Percentiles rank a stretch among this genome's conserved stretches.
Evolutionary conservation across 1,140 invertebrate genomes (phyloP).

Genomic region (Drosophila gunungcola): DNA sequence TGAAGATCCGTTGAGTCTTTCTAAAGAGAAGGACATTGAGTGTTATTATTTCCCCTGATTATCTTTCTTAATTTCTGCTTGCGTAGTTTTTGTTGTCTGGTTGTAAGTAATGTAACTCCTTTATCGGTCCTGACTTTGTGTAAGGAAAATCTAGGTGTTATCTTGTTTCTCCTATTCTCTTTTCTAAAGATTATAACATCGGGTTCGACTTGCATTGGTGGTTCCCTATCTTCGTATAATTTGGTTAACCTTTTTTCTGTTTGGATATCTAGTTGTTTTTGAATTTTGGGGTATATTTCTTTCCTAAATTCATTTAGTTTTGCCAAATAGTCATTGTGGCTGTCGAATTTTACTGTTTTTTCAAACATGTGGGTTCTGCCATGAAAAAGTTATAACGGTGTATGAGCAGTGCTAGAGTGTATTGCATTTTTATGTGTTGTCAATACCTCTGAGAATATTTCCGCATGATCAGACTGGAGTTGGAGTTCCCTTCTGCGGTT

Average conservation of each 20-base stretch:
- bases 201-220: background rate
- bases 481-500: slow-evolving; percentile 5
- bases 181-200: background rate
- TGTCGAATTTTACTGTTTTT: too few species aligned
- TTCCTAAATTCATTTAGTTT: too few species aligned
- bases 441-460: background rate
- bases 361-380: background rate
- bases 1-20: slow-evolving; percentile 2
- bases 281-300: too few species aligned
- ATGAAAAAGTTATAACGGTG: slow-evolving; percentile 4
- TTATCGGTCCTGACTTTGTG: too few species aligned
- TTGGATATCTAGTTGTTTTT: too few species aligned
- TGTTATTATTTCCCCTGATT: slow-evolving; percentile 11
- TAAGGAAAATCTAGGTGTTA: too few species aligned
- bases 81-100: slow-evolving; percentile 1
- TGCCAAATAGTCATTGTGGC: too few species aligned
- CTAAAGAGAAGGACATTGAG: background rate
- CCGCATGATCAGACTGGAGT: background rate
- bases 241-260: background rate
- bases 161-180: too few species aligned
- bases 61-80: slow-evolving; percentile 1
- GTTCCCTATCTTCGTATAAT: background rate
- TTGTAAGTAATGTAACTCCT: background rate
- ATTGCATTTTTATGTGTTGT: slow-evolving; percentile 9
- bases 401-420: slow-evolving; percentile 8